Base-by-base conservation (phyloP, 2,797 vertebrate genomes). In the Paguma larvata region DNA sequence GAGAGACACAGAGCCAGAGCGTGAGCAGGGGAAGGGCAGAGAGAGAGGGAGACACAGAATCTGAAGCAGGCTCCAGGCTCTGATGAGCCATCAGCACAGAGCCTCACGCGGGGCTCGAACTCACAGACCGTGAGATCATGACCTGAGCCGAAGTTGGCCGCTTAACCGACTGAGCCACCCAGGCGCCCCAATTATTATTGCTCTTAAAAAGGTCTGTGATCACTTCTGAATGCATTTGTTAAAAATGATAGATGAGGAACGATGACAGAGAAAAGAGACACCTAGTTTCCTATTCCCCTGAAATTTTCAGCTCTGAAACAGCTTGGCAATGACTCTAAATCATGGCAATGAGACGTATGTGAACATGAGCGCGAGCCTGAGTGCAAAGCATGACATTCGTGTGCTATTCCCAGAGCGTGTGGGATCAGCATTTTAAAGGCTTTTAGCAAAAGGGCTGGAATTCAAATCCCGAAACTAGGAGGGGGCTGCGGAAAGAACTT, bases 151-250 rank as follows among this genome's bases (percentile, higher is more conserved):
- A 38, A 38, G 38, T 38, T 3, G 3, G 38, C 38, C 3, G 38
- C 38, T 3, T 3, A 38, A 38, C 38, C 38, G 38, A 38, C 38
- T 38, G 38, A 38, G 38, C 38, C 38, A 38, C 38, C 38, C 38
- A 38, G 38, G 38, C 38, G 38, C 38, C 38, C 38, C 38, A n/a
- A n/a, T n/a, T n/a, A n/a, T n/a, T n/a, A 92, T 46, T 72, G 78
- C 73, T 91, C 80, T 94, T 70, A 95, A 91, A 95, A 95, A 46
- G 0, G 32, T 15, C 70, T 80, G 46, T n/a, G 96, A 91, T 98
- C 65, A 70, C 95, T 95, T 93, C 84, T 88, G 82, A 78, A 34
- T 85, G 73, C 51, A 62, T 95, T 78, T 94, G 65, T 92, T 68
- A 85, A 82, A 75, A 70, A 85, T 77, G 93, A 63, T 1, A 34